A percentile compares a stretch with the other conserved stretches of the same genome.
Conservation (phyloP, 2,113 vertebrate genomes). For the Crotophaga sulcirostris region DNA sequence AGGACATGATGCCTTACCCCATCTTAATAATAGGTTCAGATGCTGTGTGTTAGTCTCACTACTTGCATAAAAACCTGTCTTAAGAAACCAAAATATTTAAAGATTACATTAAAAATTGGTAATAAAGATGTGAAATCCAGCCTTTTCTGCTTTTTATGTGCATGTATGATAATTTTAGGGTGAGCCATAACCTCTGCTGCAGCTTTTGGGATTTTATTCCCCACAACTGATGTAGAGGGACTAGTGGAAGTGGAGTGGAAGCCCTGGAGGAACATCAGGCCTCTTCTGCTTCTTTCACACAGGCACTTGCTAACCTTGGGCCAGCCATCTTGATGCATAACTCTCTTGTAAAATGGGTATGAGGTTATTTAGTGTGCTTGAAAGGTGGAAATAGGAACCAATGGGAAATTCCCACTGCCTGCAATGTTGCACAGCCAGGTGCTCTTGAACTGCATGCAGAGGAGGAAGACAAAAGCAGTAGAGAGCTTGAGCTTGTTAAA, state of each 20-base stretch:
- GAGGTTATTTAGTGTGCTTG: background rate
- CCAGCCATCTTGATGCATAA: background rate
- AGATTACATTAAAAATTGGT: background rate
- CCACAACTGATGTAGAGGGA: background rate
- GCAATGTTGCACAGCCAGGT: background rate
- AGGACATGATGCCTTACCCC: background rate
- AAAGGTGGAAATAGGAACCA: background rate
- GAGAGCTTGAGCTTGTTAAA: background rate
- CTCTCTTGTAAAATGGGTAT: background rate
- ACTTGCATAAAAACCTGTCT: background rate
- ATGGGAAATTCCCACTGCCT: background rate
- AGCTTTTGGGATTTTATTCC: background rate
- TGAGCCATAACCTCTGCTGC: background rate
- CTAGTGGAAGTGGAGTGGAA: rapidly evolving
- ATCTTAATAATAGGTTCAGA: background rate
- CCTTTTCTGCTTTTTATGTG: background rate
- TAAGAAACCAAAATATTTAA: background rate
- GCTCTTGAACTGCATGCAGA: background rate
- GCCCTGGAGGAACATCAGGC: background rate
- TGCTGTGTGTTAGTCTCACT: background rate
- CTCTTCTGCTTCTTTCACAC: background rate
- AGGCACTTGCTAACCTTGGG: background rate
- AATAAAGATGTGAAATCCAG: background rate
- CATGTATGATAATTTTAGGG: background rate
- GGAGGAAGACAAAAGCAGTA: background rate